Evolutionary conservation across 2,113 vertebrate species (phyloP).

Genomic region (Oriolus oriolus): DNA sequence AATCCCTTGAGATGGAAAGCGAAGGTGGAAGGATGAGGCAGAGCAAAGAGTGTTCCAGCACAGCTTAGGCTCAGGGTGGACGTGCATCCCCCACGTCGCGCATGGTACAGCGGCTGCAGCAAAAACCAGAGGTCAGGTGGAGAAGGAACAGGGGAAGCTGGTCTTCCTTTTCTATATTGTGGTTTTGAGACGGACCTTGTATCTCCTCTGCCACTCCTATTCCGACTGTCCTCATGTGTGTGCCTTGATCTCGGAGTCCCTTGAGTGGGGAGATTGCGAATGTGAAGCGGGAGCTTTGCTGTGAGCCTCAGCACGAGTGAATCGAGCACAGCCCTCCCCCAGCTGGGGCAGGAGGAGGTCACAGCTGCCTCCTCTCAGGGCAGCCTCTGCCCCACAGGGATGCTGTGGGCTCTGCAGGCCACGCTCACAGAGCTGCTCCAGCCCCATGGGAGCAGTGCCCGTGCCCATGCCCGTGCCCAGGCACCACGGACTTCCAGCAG

Average conservation of each 20-base stretch:
- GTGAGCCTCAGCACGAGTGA: not conserved
- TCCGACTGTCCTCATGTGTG: not conserved
- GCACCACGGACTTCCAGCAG: not conserved
- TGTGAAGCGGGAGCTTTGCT: not conserved
- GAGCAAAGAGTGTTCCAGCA: not conserved
- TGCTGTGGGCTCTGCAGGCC: no score
- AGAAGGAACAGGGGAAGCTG: not conserved
- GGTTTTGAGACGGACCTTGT: not conserved
- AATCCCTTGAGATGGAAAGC: not conserved
- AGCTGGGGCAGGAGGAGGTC: not conserved
- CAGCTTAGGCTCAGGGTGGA: not conserved
- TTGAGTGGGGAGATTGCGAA: fast-evolving
- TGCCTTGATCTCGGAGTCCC: not conserved
- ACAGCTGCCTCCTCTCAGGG: not conserved
- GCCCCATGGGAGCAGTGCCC: not conserved
- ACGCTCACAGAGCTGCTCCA: not conserved
- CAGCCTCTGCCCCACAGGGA: not conserved
- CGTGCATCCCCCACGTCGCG: not conserved
- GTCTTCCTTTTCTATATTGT: not conserved
- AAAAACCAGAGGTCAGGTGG: not conserved
- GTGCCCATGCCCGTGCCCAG: no score
- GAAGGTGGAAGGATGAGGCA: not conserved
- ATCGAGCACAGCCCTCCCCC: not conserved
- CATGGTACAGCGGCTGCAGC: not conserved
- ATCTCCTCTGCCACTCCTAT: not conserved